Evolutionary conservation across 2,113 vertebrate genomes (phyloP), one percentile per base, ranked within the genome.

Genomic region (Indri indri): DNA sequence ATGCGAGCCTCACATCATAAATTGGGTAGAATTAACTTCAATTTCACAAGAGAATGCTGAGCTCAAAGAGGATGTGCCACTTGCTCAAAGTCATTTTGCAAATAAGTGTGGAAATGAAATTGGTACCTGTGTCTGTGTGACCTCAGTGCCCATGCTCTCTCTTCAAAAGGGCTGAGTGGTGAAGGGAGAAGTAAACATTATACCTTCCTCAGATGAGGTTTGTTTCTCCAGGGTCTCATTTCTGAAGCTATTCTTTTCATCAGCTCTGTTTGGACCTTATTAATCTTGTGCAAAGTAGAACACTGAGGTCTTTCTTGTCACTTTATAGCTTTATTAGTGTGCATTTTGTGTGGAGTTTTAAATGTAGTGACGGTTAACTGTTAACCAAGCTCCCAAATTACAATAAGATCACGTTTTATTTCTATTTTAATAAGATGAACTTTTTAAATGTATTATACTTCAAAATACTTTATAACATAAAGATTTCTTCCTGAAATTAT

Each of bases 401-500:
- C 40, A 71, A 0, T 76, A 79, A 13, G 34, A 79, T 96, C 61
- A 42, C 71, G 68, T 88, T 94, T 97, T 96, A 47, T 89, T 90
- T 94, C 65, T 57, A 76, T 87, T 66, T 81, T 94, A 77, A 74
- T 73, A 94, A 54, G 32, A 32, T 71, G 42, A 40, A 71, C 23
- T 83, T 94, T 96, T 88, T 85, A 42, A 73, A 85, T 84, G 22
- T 80, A 65, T 95, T 45, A 91, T 37, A 32, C 77, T 83, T 91
- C 27, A 92, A 73, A 90, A 77, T 91, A 83, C 42, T 84, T 90
- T 88, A 47, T 6, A 73, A 32, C 34, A 34, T 71, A 82, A 94
- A 96, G 32, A 82, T 37, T 89, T 97, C 23, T 88, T 57, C 47
- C 54, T 96, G 61, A 96, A 94, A 63, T 91, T 93, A 84, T 40